Evolutionary conservation across 2,797 vertebrate genomes (phyloP).

Genomic region (Garrulus glandarius): DNA sequence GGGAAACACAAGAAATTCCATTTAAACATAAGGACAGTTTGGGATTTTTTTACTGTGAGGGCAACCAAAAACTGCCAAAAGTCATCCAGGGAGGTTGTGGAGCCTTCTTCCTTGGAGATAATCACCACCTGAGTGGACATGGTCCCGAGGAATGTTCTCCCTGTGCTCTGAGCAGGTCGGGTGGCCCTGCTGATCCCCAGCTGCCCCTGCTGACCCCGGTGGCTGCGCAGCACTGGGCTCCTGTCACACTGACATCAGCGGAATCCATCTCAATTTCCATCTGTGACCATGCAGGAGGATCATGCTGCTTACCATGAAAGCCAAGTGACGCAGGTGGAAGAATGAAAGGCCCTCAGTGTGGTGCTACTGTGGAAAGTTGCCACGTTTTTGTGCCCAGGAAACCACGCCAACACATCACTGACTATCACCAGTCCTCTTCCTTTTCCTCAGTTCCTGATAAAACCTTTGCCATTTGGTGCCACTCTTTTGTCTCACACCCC

Average conservation of each 20-base stretch:
- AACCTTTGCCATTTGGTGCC: neutral
- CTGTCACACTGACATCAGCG: neutral
- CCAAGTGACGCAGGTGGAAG: neutral
- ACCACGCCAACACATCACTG: neutral
- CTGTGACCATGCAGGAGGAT: neutral
- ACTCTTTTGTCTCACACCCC: neutral
- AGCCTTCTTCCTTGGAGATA: neutral
- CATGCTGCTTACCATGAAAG: neutral
- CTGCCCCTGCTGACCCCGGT: fast-evolving
- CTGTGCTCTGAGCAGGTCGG: neutral
- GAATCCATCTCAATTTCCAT: neutral
- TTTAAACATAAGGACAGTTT: neutral
- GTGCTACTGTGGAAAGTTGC: neutral
- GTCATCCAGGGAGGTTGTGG: neutral
- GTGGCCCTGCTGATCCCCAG: fast-evolving
- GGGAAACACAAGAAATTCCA: neutral
- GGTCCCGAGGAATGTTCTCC: neutral
- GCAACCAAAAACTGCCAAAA: neutral
- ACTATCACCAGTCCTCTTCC: neutral
- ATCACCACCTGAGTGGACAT: neutral
- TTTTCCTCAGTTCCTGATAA: conserved; percentile 25
- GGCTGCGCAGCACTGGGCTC: neutral
- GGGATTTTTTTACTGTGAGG: neutral
- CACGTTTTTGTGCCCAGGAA: neutral
- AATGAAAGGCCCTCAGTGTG: neutral